Evolutionary conservation across 2,888 invertebrate species (phyloP).

Genomic region (Lepidonotus clava): DNA sequence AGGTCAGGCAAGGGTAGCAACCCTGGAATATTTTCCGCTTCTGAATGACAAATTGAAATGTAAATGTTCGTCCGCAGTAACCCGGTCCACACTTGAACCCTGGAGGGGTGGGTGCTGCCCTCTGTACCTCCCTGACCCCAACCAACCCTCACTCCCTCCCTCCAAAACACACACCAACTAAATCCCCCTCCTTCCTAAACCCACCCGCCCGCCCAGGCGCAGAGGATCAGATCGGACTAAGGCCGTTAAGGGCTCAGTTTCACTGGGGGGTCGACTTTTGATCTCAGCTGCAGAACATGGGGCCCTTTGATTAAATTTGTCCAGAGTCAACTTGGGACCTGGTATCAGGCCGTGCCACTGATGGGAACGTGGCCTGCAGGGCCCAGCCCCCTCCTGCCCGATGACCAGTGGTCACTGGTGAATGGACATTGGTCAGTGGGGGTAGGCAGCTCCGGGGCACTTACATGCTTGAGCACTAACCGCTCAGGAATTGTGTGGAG

Average conservation of each 20-base stretch:
- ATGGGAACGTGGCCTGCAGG: too few species aligned
- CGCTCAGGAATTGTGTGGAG: neutral
- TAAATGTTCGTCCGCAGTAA: slow-evolving; percentile 3
- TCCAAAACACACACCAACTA: neutral
- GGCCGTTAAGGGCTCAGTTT: slow-evolving; percentile 31
- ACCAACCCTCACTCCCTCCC: neutral
- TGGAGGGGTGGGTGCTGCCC: neutral
- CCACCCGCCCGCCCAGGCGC: neutral
- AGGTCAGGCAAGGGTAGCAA: slow-evolving; percentile 22
- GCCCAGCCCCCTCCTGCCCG: neutral
- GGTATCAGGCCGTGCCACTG: neutral
- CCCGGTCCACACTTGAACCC: neutral
- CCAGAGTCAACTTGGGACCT: slow-evolving; percentile 22
- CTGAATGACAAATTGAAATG: slow-evolving; percentile 31
- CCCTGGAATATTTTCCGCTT: neutral
- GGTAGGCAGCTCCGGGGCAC: neutral
- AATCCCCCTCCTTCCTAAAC: neutral
- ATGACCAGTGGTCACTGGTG: neutral
- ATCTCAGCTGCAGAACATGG: slow-evolving; percentile 39
- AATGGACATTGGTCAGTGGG: neutral
- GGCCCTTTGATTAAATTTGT: slow-evolving; percentile 49
- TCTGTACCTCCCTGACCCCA: neutral
- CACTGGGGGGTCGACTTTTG: slow-evolving; percentile 11
- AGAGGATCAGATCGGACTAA: neutral
- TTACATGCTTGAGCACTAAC: neutral